Conservation (phyloP, 2,797 vertebrate genomes). For the Mus caroli region DNA sequence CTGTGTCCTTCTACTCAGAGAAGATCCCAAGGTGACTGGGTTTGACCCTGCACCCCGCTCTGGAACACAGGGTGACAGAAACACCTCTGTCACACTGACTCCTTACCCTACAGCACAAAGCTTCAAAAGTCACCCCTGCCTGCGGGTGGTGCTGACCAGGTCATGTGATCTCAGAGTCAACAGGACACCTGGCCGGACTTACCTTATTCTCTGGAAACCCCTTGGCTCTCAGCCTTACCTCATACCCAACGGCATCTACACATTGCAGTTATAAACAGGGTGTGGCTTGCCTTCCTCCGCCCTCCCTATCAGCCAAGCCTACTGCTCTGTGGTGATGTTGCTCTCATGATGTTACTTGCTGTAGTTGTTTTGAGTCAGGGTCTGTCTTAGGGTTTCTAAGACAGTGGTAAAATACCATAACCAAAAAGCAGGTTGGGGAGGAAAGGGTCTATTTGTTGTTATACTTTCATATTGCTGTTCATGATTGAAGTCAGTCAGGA, state of each 20-base stretch:
- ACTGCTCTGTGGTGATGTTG: not conserved
- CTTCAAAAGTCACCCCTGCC: not conserved
- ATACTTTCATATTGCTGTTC: not conserved
- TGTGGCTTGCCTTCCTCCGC: not conserved
- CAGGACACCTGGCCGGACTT: not conserved
- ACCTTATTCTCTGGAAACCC: not conserved
- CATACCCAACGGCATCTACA: not conserved
- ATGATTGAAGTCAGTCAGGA: not conserved
- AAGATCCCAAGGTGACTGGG: not conserved
- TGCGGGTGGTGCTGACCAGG: not conserved
- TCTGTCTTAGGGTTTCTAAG: not conserved
- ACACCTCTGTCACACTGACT: not conserved
- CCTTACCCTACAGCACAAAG: not conserved
- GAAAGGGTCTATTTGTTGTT: not conserved
- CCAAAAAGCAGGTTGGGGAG: not conserved
- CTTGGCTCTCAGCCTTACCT: not conserved
- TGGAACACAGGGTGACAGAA: not conserved
- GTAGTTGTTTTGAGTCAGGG: not conserved
- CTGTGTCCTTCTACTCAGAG: not conserved
- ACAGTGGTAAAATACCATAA: not conserved
- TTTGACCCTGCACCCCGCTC: not conserved
- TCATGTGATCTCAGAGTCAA: not conserved
- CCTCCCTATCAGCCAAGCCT: not conserved
- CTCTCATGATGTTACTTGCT: not conserved
- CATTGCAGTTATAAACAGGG: not conserved